Conservation (phyloP, 2,113 vertebrate species). For the Naja naja region DNA sequence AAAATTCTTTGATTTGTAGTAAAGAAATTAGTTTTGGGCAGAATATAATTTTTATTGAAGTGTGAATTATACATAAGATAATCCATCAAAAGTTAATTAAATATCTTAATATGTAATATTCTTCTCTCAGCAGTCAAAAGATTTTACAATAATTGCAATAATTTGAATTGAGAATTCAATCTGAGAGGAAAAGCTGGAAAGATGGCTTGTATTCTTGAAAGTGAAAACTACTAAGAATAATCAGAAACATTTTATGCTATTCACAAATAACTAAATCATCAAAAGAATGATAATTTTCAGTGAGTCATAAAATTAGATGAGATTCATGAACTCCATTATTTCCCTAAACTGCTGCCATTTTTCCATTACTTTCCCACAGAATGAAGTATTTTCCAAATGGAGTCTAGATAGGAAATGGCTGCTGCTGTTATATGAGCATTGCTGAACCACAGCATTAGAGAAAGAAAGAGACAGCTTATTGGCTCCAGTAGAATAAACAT, state of each 20-base stretch:
- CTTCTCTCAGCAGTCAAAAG: neutral
- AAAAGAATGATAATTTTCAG: neutral
- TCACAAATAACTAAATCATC: neutral
- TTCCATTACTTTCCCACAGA: neutral
- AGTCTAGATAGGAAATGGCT: neutral
- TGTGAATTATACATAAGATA: conserved; percentile 23
- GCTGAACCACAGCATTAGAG: neutral
- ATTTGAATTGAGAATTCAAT: conserved; percentile 34
- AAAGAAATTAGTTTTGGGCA: conserved; percentile 11
- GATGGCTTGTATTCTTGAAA: neutral
- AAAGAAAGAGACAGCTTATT: neutral
- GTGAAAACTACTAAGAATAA: neutral
- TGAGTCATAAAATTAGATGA: neutral
- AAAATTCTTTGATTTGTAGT: conserved; percentile 36
- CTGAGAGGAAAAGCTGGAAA: conserved; percentile 2
- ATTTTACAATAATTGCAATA: conserved; percentile 60
- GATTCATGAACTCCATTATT: neutral
- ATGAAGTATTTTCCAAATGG: neutral
- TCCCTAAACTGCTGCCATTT: neutral
- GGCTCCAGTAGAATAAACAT: neutral
- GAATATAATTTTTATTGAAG: conserved; percentile 13
- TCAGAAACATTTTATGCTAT: neutral
- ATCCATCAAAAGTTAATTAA: conserved; percentile 29
- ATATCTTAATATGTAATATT: neutral
- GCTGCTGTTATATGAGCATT: neutral